Percentiles rank a stretch among this genome's conserved stretches.
These are phyloP conservation scores for Synodontis membranacea DNA, from an alignment of 2,113 vertebrate species.

Conservation along the genomic window DNA sequence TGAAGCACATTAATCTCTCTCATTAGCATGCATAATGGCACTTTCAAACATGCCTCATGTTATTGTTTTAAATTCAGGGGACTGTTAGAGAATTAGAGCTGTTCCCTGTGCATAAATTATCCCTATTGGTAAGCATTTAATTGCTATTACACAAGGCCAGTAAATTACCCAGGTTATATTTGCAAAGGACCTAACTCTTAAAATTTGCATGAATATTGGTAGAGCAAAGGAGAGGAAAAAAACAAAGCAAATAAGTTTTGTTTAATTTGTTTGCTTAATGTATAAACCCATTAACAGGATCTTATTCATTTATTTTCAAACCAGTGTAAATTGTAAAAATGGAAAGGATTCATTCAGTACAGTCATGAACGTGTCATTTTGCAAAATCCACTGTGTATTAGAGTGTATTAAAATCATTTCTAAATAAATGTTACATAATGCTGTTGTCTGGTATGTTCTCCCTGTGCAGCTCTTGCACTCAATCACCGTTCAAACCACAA, in stretches of 20 bases:
- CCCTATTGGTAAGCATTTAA: not conserved
- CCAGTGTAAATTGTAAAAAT: not conserved
- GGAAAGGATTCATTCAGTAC: not conserved
- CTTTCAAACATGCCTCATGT: slow-evolving; percentile 17
- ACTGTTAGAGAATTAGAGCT: slow-evolving; percentile 7
- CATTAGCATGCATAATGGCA: slow-evolving; percentile 24
- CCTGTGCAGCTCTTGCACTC: slow-evolving; percentile 5
- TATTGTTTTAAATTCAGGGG: slow-evolving; percentile 16
- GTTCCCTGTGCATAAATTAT: slow-evolving; percentile 17
- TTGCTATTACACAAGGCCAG: not conserved
- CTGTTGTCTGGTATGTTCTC: slow-evolving; percentile 4
- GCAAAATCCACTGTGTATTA: not conserved
- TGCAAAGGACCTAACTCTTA: not conserved
- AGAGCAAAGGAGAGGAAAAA: not conserved
- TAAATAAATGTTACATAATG: not conserved
- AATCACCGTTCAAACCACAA: not conserved
- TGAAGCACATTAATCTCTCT: slow-evolving; percentile 29
- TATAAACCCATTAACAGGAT: not conserved
- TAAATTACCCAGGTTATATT: slow-evolving; percentile 12
- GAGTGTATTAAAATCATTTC: not conserved
- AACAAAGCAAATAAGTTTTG: not conserved
- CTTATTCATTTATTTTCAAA: not conserved
- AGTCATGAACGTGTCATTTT: not conserved
- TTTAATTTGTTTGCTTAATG: not conserved
- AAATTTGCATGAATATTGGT: not conserved